phyloP scores from a whole-genome alignment of 1,140 invertebrate genomes.

The Penaeus vannamei region DNA sequence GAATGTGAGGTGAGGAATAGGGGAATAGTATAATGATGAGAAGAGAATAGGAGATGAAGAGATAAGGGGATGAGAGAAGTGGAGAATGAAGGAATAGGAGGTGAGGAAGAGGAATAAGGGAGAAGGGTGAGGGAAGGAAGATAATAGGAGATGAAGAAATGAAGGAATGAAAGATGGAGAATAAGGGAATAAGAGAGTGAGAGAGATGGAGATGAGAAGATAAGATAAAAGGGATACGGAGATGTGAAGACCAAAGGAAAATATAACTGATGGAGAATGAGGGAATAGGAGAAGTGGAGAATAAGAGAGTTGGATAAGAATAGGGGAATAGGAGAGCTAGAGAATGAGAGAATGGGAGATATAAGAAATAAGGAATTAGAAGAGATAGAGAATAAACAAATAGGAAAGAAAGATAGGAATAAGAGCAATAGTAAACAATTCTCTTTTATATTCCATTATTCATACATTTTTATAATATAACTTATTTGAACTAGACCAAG shows the following conservation, averaged over 20 bases:
- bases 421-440: no score
- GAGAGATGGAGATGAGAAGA: not conserved
- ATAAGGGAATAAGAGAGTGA: not conserved
- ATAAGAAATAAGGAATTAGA: not conserved
- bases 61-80: not conserved
- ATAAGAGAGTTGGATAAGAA: no score
- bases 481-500: no score
- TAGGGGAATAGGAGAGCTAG: not conserved
- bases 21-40: no score
- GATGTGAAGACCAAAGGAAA: not conserved
- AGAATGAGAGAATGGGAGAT: not conserved
- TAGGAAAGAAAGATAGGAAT: not conserved
- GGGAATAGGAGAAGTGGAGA: not conserved
- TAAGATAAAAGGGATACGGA: not conserved
- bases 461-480: no score
- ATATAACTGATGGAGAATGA: conserved; percentile 3
- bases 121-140: not conserved
- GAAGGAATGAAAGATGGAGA: not conserved
- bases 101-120: not conserved
- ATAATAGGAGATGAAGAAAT: not conserved
- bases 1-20: not conserved
- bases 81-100: not conserved
- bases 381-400: not conserved
- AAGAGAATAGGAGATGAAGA: no score
- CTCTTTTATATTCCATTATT: no score